phyloP scores from a whole-genome alignment of 2,888 invertebrate genomes.

The Brenthis hecate region DNA sequence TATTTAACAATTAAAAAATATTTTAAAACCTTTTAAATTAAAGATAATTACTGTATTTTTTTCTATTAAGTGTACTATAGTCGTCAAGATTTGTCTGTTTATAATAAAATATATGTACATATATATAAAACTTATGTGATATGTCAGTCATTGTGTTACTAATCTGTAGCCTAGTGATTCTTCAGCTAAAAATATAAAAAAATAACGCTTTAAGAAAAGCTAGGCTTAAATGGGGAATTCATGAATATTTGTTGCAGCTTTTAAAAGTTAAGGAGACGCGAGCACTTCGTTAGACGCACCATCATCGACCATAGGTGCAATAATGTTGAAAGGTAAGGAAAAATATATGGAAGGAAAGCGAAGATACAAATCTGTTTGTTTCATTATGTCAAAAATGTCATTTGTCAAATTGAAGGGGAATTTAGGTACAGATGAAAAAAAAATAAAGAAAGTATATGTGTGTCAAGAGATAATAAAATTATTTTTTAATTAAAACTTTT shows the following conservation, averaged over 20 bases:
- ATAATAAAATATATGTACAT: not conserved
- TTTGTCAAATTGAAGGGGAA: conserved; percentile 15
- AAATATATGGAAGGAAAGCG: conserved; percentile 39
- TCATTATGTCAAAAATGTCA: conserved; percentile 20
- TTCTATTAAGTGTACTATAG: too few species aligned
- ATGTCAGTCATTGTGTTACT: conserved; percentile 16
- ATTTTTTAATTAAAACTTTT: conserved; percentile 29
- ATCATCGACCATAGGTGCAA: conserved; percentile 63
- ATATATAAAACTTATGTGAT: conserved; percentile 21
- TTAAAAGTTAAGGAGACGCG: conserved; percentile 72
- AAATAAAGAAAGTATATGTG: conserved; percentile 3
- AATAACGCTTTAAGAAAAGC: conserved; percentile 57
- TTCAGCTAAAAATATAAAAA: conserved; percentile 42
- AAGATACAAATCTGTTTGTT: conserved; percentile 22
- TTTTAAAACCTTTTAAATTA: too few species aligned
- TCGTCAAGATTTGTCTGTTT: conserved; percentile 8
- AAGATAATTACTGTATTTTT: too few species aligned
- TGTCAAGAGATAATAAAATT: not conserved
- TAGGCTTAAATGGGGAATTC: conserved; percentile 73
- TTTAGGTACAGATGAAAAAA: conserved; percentile 16
- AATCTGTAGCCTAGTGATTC: conserved; percentile 52
- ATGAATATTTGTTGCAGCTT: conserved; percentile 82
- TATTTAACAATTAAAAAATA: too few species aligned
- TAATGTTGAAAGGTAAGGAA: conserved; percentile 70
- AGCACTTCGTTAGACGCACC: conserved; percentile 58